Base-by-base conservation (phyloP, 2,888 invertebrate species). In the Piscicola geometra region DNA sequence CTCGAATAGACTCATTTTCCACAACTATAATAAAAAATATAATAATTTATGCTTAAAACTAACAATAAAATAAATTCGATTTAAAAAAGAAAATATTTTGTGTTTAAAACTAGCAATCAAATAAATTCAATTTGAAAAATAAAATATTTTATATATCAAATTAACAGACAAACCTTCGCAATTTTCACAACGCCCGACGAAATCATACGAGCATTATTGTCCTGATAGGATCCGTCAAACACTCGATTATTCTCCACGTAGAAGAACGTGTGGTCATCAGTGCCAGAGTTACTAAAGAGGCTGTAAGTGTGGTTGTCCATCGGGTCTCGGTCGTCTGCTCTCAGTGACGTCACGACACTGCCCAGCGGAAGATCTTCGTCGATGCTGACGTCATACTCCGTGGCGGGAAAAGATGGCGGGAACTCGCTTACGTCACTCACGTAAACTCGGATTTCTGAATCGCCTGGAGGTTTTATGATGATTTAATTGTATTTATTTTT, bases 331-430 rank as follows among this genome's bases (percentile, higher is more conserved):
- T 80, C 80, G 21, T 15, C 25, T 3, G 79, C 80, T 5, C 28
- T 36, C 15, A 79, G 52, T n/a, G 47, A 67, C 15, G 71, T 28
- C 21, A 79, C 80, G 0, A 76, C 73, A 33, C 71, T 30, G 18
- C 77, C 78, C 0, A 79, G 41, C 0, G 78, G 78, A 71, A 79
- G 71, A 28, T 79, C 70, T 66, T 79, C 79, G 9, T 75, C 72
- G 5, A 78, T 76, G 2, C 21, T 50, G 1, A 71, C 74, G 25
- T 36, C n/a, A 50, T 77, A 80, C 5, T 30, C n/a, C 1, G 33
- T 50, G 28, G 66, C 3, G 9, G 41, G 12, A 66, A 80, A 80
- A 18, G 32, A 18, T 25, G 80, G 80, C 2, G 47, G 32, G 89
- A 79, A 71, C 69, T 79, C 78, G 60, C 79, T 80, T 3, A 66